Base-by-base conservation (phyloP, 2,888 invertebrate species). In the Cosmorhoe ocellata region DNA sequence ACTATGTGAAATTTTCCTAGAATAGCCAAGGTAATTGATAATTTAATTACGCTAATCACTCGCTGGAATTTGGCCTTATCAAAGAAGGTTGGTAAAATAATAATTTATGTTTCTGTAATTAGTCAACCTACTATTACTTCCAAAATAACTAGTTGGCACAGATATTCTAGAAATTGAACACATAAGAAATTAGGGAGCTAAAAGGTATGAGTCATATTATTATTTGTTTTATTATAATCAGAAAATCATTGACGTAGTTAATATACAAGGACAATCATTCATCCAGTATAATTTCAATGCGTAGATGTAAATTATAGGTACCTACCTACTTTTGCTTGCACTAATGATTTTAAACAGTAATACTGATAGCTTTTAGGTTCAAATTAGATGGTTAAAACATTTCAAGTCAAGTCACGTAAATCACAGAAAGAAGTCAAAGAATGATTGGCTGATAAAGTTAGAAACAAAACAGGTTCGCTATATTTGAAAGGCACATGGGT, bases 401-500 rank as follows among this genome's bases (percentile, higher is more conserved):
- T 59, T 54, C 59, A 59, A 65, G 63, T 62, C 59, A 57, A 48
- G 63, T 56, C 65, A 62, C 61, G 59, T 59, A 54, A 54, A 49
- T 51, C 57, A 46, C 50, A 43, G 32, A 55, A 53, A 59, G 62
- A 67, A 61, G 33, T 41, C 51, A 58, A 24, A 57, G 63, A 66
- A 59, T 69, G 68, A 75, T 71, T 70, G 65, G 64, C 52, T 58
- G 68, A 71, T 76, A 74, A 73, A 9, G 73, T 69, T 73, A 76
- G 79, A 79, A 79, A 73, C 64, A 55, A 18, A 48, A 79, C 84
- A 67, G 76, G 83, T 81, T 80, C 65, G 56, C 51, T 64, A 66
- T 70, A 79, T 80, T 82, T 72, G 81, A 84, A 84, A 84, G 83
- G 81, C 68, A 68, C 73, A 71, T 60, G 47, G 52, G 61, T 74